These are phyloP conservation scores for Platysternon megacephalum DNA, from an alignment of 2,113 vertebrate genomes.

Conservation along the genomic window DNA sequence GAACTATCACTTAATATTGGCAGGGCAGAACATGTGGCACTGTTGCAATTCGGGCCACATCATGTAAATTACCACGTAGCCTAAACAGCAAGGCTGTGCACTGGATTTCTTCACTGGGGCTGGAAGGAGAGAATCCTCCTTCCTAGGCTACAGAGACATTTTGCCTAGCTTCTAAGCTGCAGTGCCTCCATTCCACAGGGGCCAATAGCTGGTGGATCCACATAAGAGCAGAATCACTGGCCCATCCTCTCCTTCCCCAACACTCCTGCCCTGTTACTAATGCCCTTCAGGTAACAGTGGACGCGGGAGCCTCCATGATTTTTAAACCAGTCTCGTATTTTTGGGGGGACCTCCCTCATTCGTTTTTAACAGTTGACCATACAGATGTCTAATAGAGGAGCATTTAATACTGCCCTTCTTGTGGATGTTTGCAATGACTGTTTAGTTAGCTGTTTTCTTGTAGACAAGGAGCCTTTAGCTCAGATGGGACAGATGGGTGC, in stretches of 20 bases:
- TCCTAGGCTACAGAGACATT: not conserved
- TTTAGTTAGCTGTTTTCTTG: slow-evolving; percentile 1
- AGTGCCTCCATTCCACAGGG: not conserved
- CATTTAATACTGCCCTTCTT: slow-evolving; percentile 24
- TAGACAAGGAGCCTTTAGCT: slow-evolving; percentile 44
- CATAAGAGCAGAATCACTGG: not conserved
- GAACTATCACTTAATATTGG: not conserved
- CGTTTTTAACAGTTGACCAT: slow-evolving; percentile 62
- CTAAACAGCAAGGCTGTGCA: not conserved
- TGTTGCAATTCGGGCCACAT: not conserved
- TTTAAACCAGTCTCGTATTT: slow-evolving; percentile 40
- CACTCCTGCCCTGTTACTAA: not conserved
- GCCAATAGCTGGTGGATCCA: not conserved
- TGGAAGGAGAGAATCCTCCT: not conserved
- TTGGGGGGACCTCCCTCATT: slow-evolving; percentile 28
- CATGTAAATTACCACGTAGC: not conserved
- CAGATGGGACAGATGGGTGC: not conserved
- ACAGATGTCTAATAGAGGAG: slow-evolving; percentile 44
- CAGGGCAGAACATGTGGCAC: not conserved
- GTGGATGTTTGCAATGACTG: slow-evolving; percentile 9
- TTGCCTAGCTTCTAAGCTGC: not conserved
- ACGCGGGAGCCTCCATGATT: no score
- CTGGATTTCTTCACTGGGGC: not conserved
- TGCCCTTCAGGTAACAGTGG: not conserved
- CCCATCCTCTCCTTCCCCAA: not conserved